These are phyloP conservation scores for Oryzias woworae DNA, from an alignment of 2,113 vertebrate genomes.

Conservation along the genomic window DNA sequence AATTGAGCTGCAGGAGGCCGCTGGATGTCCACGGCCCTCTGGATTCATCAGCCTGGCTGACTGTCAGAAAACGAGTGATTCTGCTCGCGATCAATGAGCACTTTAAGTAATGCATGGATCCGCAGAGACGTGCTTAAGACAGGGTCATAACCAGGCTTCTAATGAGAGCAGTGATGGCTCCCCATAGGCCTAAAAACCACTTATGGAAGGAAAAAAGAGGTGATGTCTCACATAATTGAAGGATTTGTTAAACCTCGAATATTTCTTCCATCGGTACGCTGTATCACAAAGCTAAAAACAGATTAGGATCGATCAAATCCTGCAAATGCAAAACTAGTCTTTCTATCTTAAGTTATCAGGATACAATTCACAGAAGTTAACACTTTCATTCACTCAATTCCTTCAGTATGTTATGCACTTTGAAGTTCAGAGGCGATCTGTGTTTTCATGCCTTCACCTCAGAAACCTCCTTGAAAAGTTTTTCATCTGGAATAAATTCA, in stretches of 20 bases:
- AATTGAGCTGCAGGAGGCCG: slow-evolving; percentile 46
- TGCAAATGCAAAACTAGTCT: slow-evolving; percentile 7
- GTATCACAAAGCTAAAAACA: slow-evolving; percentile 5
- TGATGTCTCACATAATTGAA: slow-evolving; percentile 49
- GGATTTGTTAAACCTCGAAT: slow-evolving; percentile 52
- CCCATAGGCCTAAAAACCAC: slow-evolving; percentile 49
- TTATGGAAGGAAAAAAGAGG: slow-evolving; percentile 47
- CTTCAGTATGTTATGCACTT: too few relatives aligned
- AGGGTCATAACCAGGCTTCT: slow-evolving; percentile 55
- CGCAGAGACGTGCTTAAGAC: slow-evolving; percentile 49
- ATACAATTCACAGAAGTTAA: not conserved
- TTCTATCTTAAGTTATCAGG: slow-evolving; percentile 9
- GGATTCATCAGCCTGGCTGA: slow-evolving; percentile 54
- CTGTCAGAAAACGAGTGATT: slow-evolving; percentile 54
- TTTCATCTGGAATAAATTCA: too few relatives aligned
- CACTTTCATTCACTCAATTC: slow-evolving; percentile 3
- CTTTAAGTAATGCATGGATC: slow-evolving; percentile 55
- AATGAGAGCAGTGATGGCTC: slow-evolving; percentile 47
- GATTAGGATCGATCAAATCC: slow-evolving; percentile 32
- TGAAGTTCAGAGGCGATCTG: too few relatives aligned
- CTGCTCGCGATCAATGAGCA: slow-evolving; percentile 54
- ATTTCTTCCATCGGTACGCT: slow-evolving; percentile 51
- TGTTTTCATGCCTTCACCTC: too few relatives aligned
- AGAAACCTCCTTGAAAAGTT: too few relatives aligned
- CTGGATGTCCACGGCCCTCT: slow-evolving; percentile 38